Conservation (phyloP, 1,140 invertebrate genomes). For the Pogonomyrmex californicus region DNA sequence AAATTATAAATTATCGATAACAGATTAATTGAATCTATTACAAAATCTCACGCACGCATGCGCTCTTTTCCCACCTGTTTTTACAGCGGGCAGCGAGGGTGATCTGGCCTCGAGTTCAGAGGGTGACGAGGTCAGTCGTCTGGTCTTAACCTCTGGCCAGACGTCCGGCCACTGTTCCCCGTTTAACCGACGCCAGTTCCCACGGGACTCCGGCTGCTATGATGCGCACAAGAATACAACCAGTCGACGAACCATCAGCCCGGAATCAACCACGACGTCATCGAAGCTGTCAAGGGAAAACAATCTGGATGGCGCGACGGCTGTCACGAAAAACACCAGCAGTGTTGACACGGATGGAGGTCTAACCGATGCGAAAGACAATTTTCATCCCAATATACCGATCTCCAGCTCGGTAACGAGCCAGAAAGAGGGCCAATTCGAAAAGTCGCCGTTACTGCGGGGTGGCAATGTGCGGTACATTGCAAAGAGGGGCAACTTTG, state of each 20-base stretch:
- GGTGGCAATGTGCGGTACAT: constrained; percentile 82
- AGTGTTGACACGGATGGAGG: constrained; percentile 62
- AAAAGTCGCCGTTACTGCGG: constrained; percentile 80
- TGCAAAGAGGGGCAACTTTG: constrained; percentile 82
- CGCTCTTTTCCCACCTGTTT: background rate
- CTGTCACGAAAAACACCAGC: constrained; percentile 54
- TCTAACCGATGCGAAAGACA: constrained; percentile 80
- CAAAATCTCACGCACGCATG: background rate
- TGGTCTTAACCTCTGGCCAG: constrained; percentile 85
- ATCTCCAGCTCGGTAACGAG: constrained; percentile 57
- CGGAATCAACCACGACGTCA: constrained; percentile 74
- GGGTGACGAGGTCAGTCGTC: constrained; percentile 89
- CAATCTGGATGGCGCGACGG: constrained; percentile 80
- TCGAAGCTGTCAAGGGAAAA: constrained; percentile 82
- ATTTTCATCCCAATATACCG: constrained; percentile 86
- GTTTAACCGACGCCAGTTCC: constrained; percentile 92
- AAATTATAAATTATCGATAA: background rate
- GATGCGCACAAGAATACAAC: constrained; percentile 88
- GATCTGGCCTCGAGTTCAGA: constrained; percentile 92
- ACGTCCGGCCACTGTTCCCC: constrained; percentile 88
- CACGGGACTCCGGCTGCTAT: constrained; percentile 93
- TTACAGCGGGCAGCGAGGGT: constrained; percentile 89
- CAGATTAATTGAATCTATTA: background rate
- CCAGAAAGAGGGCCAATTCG: constrained; percentile 78
- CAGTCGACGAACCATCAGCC: constrained; percentile 80